Evolutionary conservation across 1,140 invertebrate genomes (phyloP), one percentile per base, ranked within the genome.

Genomic region (Leucophenga varia): DNA sequence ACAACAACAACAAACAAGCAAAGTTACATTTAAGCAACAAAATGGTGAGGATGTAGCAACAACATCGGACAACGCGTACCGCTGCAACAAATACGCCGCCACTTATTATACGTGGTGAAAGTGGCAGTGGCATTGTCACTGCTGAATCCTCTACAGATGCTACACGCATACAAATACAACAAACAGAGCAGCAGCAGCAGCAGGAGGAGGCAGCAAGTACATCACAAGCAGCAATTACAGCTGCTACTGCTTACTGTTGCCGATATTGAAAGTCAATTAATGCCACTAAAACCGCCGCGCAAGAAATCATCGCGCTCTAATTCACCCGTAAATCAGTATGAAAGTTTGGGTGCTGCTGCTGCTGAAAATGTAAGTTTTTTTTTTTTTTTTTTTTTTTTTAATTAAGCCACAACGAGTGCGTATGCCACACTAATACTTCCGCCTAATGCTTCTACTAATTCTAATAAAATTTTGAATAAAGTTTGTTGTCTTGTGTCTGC

Each of bases 61-160:
- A 3, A 43, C 47, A 12, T 36, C 22, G 21, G 34, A 18, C 13
- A n/a, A 12, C 45, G 53, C 58, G 61, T 43, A 64, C 69, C 14
- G 54, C 70, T 36, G 71, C 63, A 37, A 73, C 69, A 16, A 72
- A 70, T 40, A 73, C 70, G 18, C 69, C 70, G n/a, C 55, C 70
- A 2, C 35, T 73, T 13, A 53, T 69, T 13, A 53, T 69, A 18
- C 53, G 58, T 17, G 68, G 69, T 17, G 59, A 68, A 20, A 43
- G 36, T 1, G 59, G 61, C 8, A 34, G 34, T 13, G 16, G 32
- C 32, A 30, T 7, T n/a, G n/a, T n/a, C n/a, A 10, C 5, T 6
- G 22, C 22, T 10, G 10, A 10, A 5, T 25, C 22, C 5, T 6
- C 5, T 5, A 25, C 22, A 10, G 22, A 5, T 6, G 10, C 22